These are phyloP conservation scores for Bostrychus sinensis DNA, from an alignment of 2,113 vertebrate species.

Conservation along the genomic window DNA sequence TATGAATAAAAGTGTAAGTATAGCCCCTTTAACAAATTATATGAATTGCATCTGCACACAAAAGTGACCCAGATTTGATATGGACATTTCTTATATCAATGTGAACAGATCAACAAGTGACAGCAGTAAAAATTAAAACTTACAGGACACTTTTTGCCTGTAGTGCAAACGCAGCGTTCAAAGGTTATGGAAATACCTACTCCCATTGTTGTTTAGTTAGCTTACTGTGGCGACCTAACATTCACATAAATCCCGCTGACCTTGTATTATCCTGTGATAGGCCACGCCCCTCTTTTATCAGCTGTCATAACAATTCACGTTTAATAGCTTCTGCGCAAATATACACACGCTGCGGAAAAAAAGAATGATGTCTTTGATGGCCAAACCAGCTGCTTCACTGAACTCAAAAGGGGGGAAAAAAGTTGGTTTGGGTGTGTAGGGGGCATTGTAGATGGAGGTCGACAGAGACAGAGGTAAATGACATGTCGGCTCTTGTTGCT, in stretches of 20 bases:
- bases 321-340: slow-evolving; percentile 4
- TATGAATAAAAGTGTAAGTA: too few species aligned
- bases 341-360: slow-evolving; percentile 3
- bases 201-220: background rate
- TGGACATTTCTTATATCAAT: background rate
- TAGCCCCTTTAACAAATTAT: too few species aligned
- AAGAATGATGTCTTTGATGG: slow-evolving; percentile 25
- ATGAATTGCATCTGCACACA: too few species aligned
- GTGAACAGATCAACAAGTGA: background rate
- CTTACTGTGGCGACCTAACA: background rate
- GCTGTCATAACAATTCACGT: slow-evolving; percentile 6
- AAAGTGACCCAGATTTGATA: background rate
- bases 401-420: slow-evolving; percentile 1
- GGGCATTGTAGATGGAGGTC: slow-evolving; percentile 27
- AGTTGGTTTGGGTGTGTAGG: background rate
- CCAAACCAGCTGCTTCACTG: slow-evolving; percentile 28
- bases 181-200: background rate
- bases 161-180: background rate
- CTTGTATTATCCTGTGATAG: background rate
- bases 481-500: slow-evolving; percentile 66
- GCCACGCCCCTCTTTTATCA: slow-evolving; percentile 10
- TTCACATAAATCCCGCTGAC: slow-evolving; percentile 6
- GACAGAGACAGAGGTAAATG: slow-evolving; percentile 33
- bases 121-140: background rate
- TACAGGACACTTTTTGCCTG: background rate